Evolutionary conservation across 1,140 invertebrate species (phyloP), one percentile per base, ranked within the genome.

Genomic region (Aplysia californica): DNA sequence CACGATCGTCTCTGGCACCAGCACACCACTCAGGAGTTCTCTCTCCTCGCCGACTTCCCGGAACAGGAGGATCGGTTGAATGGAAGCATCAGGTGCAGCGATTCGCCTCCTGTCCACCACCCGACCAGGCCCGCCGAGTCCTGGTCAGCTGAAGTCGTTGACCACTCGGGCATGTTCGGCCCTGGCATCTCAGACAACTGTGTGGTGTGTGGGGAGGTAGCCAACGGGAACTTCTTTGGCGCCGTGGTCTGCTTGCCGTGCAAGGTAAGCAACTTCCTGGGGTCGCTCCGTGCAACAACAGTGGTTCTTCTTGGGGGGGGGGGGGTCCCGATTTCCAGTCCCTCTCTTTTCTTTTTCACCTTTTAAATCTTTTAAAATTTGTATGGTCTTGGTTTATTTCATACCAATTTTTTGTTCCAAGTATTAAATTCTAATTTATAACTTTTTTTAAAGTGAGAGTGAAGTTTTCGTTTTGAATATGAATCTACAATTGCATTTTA

Each of bases 161-260:
- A 15, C 58, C 58, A 26, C 10, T 10, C 26, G 23, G 6, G 23
- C 20, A 61, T 26, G 5, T 10, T 10, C 26, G 23, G 6, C 58
- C 58, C 58, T 61, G 23, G 10, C 26, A 29, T 6, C 6, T 20
- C 26, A n/a, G 20, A 66, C 26, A 10, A 5, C 29, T 79, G 78
- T 61, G 79, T 82, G 26, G 91, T 91, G 0, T 91, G 91, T 77
- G 84, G 86, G 44, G 91, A 90, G 71, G 80, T 81, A 33, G 89
- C 90, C 20, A 86, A 83, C 56, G 91, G 91, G n/a, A 85, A 89
- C 39, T 91, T 92, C 80, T 91, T 91, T 76, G 90, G 91, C 31
- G 90, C 89, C 5, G 79, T 89, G 3, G 90, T 90, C 23, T 91
- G 90, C 68, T 86, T 91, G 55, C 90, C 90, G 21, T 91, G 90